Conservation (phyloP, 2,113 vertebrate genomes). For the Sander vitreus region DNA sequence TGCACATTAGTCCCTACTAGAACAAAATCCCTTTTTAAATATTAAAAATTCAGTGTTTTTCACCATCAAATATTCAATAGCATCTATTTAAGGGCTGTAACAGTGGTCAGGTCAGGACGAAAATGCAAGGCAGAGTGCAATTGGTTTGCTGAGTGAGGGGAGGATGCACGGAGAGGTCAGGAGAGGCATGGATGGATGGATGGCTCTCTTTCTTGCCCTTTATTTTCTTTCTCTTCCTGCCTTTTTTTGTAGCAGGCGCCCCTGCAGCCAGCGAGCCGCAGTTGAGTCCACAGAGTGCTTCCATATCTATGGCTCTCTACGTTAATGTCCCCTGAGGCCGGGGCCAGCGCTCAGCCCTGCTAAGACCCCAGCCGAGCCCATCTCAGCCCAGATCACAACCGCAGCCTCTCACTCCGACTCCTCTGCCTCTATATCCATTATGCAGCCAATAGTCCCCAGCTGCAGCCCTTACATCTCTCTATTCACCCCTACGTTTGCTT, state of each 20-base stretch:
- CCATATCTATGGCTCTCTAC: conserved; percentile 72
- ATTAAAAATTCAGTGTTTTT: conserved; percentile 78
- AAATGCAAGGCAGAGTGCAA: conserved; percentile 36
- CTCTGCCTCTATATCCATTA: conserved; percentile 72
- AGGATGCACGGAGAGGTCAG: conserved; percentile 18
- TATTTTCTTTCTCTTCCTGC: conserved; percentile 42
- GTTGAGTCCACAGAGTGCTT: conserved; percentile 71
- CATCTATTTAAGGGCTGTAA: conserved; percentile 68
- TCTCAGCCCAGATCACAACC: conserved; percentile 54
- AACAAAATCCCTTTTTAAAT: conserved; percentile 70
- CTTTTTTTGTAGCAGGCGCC: conserved; percentile 54
- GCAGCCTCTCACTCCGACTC: conserved; percentile 39
- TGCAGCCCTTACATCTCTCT: conserved; percentile 59
- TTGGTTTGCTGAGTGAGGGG: conserved; percentile 21
- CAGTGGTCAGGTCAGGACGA: conserved; percentile 65
- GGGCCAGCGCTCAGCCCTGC: conserved; percentile 39
- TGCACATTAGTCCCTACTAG: conserved; percentile 55
- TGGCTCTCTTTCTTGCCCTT: conserved; percentile 52
- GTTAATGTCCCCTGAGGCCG: conserved; percentile 80
- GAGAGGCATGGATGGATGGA: conserved; percentile 41
- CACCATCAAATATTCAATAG: conserved; percentile 77
- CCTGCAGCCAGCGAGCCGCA: conserved; percentile 66
- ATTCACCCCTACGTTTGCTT: conserved; percentile 54
- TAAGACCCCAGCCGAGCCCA: conserved; percentile 53
- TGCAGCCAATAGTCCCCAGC: conserved; percentile 65